Percentiles rank a stretch among this genome's conserved stretches.
phyloP scores from a whole-genome alignment of 2,888 invertebrate species.

The Tuberolachnus salignus region DNA sequence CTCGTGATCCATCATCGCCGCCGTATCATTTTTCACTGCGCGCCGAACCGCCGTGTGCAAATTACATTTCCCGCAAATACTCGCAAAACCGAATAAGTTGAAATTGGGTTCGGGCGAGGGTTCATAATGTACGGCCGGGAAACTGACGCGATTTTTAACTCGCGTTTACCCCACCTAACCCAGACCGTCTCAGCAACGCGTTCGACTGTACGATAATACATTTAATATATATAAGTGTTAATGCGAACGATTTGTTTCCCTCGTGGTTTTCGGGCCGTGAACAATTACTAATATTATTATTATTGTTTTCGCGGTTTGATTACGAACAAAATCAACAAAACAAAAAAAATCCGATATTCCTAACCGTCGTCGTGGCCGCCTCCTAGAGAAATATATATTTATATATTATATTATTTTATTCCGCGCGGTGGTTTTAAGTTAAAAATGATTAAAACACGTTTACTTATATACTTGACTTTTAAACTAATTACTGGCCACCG shows the following conservation, averaged over 20 bases:
- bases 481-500: too few species aligned
- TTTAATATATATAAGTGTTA: constrained; percentile 38
- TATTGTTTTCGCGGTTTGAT: constrained; percentile 1
- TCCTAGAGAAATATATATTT: too few species aligned
- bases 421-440: too few species aligned
- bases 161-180: not conserved
- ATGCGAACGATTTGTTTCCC: constrained; percentile 29
- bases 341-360: constrained; percentile 7
- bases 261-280: not conserved
- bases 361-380: too few species aligned
- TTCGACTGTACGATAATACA: constrained; percentile 46
- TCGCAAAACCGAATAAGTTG: constrained; percentile 38
- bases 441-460: too few species aligned
- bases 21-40: constrained; percentile 47
- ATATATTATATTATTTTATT: too few species aligned
- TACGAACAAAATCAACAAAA: too few species aligned
- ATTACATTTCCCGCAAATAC: constrained; percentile 47
- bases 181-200: not conserved
- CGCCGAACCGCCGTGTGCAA: constrained; percentile 17
- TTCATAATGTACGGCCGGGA: constrained; percentile 1
- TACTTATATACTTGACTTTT: too few species aligned
- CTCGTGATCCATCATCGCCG: constrained; percentile 37
- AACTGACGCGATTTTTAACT: constrained; percentile 46
- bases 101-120: constrained; percentile 42
- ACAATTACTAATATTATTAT: constrained; percentile 16